Evolutionary conservation across 2,113 vertebrate species (phyloP).

Genomic region (Cephalopterus ornatus): DNA sequence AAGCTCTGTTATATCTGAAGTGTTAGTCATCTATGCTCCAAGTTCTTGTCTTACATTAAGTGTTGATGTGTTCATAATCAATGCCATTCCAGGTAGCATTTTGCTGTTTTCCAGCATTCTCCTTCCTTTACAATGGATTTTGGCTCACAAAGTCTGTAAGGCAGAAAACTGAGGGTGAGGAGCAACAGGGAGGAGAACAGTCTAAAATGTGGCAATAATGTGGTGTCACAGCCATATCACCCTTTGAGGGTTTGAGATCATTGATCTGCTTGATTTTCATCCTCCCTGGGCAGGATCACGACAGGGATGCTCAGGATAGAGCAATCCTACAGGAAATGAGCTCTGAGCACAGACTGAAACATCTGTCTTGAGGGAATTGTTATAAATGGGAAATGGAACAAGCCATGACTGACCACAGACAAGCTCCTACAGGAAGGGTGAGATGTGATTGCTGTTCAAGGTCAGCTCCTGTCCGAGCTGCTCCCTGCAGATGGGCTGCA

Average conservation of each 20-base stretch:
- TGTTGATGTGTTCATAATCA: background rate
- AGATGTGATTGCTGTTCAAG: background rate
- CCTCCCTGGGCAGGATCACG: background rate
- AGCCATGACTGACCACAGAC: background rate
- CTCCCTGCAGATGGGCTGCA: background rate
- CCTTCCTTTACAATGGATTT: background rate
- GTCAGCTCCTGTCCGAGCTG: background rate
- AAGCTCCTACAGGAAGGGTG: background rate
- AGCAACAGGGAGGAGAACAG: background rate
- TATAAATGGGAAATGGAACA: background rate
- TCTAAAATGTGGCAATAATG: background rate
- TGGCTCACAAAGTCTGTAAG: background rate
- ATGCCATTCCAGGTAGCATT: background rate
- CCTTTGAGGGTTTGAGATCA: background rate
- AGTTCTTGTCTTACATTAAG: background rate
- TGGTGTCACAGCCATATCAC: rapidly evolving
- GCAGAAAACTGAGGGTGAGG: background rate
- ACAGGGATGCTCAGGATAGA: background rate
- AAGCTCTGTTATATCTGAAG: background rate
- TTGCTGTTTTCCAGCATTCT: background rate
- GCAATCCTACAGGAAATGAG: background rate
- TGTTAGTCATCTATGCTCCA: background rate
- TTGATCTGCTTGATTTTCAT: background rate
- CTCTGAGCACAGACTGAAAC: background rate
- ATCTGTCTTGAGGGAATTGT: background rate